phyloP scores from a whole-genome alignment of 2,113 vertebrate genomes.

The Sus scrofa region T2T-Sscrofa CM000812.6:243796501-243797000 shows the following conservation, averaged over 20 bases:
- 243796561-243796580: background rate
- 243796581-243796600: background rate
- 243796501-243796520: constrained; percentile 56
- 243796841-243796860: background rate
- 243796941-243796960: background rate
- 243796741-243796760: background rate
- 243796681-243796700: constrained; percentile 7
- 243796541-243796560: background rate
- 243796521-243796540: constrained; percentile 53
- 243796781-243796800: background rate
- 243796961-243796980: background rate
- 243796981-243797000: background rate
- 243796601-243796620: background rate
- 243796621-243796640: background rate
- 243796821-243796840: background rate
- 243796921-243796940: background rate
- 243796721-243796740: background rate
- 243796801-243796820: background rate
- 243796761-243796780: background rate
- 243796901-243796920: background rate
- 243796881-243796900: background rate
- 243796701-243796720: background rate
- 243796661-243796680: background rate
- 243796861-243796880: background rate
- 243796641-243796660: background rate